Evolutionary conservation across 2,797 vertebrate species (phyloP).

Genomic region (Pygocentrus nattereri): DNA sequence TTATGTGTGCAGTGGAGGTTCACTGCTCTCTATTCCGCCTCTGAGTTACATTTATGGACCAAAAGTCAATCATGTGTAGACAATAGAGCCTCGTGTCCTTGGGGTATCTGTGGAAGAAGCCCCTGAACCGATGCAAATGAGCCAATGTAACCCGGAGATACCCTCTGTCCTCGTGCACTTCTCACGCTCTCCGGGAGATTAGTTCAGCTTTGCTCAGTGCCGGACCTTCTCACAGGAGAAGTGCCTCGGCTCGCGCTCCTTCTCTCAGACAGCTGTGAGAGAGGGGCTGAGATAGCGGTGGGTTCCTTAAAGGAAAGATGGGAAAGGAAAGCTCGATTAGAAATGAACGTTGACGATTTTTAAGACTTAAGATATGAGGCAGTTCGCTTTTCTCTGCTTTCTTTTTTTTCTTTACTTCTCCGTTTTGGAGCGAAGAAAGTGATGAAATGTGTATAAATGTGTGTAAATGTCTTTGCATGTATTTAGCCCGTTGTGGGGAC

Average conservation of each 20-base stretch:
- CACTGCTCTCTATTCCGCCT: not conserved
- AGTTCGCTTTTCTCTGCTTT: no score
- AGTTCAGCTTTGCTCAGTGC: not conserved
- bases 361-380: no score
- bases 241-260: not conserved
- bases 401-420: no score
- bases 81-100: not conserved
- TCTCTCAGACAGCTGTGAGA: not conserved
- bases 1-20: conserved; percentile 5
- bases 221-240: not conserved
- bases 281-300: not conserved
- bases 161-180: not conserved
- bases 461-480: not conserved
- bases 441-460: not conserved
- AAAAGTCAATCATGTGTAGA: not conserved
- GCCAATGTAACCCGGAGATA: not conserved
- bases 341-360: no score
- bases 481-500: not conserved
- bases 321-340: no score
- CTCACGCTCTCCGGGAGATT: not conserved
- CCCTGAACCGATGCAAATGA: not conserved
- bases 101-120: not conserved
- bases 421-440: no score
- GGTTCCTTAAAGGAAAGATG: not conserved
- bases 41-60: not conserved